Evolutionary conservation across 2,888 invertebrate species (phyloP).

Genomic region (Apoda limacodes): DNA sequence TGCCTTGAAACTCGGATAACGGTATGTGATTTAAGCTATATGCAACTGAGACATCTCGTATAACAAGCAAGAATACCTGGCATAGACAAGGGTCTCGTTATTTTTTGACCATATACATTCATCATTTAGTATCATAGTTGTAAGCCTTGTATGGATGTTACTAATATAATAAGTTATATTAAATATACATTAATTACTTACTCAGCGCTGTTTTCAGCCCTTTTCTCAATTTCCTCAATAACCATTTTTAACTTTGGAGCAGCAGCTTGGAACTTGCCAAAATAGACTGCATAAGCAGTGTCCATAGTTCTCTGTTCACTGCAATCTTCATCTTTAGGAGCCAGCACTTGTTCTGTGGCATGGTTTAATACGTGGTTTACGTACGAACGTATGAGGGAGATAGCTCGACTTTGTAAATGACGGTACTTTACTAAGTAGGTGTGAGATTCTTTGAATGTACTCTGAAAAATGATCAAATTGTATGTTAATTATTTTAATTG

Average conservation of each 20-base stretch:
- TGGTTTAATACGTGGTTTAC: constrained; percentile 81
- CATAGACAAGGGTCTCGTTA: too few species aligned
- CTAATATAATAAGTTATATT: neutral
- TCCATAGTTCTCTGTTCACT: constrained; percentile 60
- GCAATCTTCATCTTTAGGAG: constrained; percentile 38
- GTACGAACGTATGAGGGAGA: constrained; percentile 83
- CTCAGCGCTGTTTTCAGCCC: constrained; percentile 79
- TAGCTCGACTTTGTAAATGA: constrained; percentile 84
- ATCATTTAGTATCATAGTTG: too few species aligned
- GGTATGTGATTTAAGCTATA: too few species aligned
- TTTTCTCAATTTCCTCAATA: constrained; percentile 83
- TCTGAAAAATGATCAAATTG: too few species aligned
- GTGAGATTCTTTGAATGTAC: constrained; percentile 86
- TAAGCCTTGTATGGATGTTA: too few species aligned
- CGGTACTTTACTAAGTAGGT: constrained; percentile 86
- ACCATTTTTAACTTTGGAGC: constrained; percentile 86
- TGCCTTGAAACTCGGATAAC: too few species aligned
- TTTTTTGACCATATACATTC: too few species aligned
- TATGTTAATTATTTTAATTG: too few species aligned
- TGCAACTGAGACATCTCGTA: too few species aligned
- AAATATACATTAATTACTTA: constrained; percentile 60
- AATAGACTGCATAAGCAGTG: constrained; percentile 85
- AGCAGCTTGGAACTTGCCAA: constrained; percentile 96
- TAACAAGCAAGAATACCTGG: too few species aligned
- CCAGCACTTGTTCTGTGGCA: constrained; percentile 81